Base-by-base conservation (phyloP, 1,140 invertebrate species). In the Formica selysi region DNA sequence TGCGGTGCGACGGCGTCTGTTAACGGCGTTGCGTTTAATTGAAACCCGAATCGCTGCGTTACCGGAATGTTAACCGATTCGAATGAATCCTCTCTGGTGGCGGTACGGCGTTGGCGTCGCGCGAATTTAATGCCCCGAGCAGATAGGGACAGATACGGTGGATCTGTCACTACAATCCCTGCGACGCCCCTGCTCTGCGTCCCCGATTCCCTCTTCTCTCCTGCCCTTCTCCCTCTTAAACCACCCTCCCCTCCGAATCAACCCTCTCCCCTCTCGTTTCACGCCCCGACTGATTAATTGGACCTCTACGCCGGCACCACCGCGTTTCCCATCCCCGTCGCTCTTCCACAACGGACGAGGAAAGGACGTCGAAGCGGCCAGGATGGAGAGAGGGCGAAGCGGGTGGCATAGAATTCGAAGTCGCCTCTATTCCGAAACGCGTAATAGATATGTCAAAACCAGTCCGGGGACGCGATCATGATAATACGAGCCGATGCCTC, bases 381-480 rank as follows among this genome's bases (percentile, higher is more conserved):
- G 48, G 16, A 51, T 19, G 48, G 48, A 2, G 57, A 22, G 16
- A 1, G 44, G 22, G 54, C 38, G 65, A 64, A 62, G 65, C 67
- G 57, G 78, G 76, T 87, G 76, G 84, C 86, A 92, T 91, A 93
- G 91, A 93, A 93, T 94, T 94, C 92, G 86, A 94, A 94, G 93
- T 94, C 93, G 91, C 90, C 92, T 92, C 92, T 92, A 94, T 95
- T 94, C 89, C 91, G 88, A 91, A 94, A 92, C 90, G 91, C 92
- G 93, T 94, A 94, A 95, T 95, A 95, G 94, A 95, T 94, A 94
- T 95, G 94, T 94, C 94, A 95, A 93, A 95, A 93, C 86, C 94
- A 95, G 93, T 78, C 90, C 87, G 89, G 51, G 67, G 91, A 93
- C 91, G 92, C 91, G 91, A 88, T 90, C 93, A 93, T 92, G 93